Conservation (phyloP, 2,888 invertebrate species). For the Flexamia atlantica region DNA sequence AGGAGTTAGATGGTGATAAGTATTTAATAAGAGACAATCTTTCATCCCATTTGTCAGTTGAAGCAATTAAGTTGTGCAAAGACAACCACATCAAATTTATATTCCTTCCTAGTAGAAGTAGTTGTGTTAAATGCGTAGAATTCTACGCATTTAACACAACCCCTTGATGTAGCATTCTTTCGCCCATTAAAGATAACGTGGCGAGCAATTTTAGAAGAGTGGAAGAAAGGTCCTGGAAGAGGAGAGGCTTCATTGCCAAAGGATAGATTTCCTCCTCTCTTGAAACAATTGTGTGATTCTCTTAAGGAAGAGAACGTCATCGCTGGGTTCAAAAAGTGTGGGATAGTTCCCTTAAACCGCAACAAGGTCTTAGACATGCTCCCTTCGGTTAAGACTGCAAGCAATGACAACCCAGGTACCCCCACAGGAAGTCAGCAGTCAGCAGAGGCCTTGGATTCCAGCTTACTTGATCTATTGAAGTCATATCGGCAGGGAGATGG, state of each 20-base stretch:
- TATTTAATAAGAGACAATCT: slow-evolving; percentile 72
- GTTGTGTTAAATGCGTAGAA: no score
- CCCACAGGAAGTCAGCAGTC: slow-evolving; percentile 38
- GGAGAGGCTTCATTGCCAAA: slow-evolving; percentile 61
- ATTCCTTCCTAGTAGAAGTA: slow-evolving; percentile 72
- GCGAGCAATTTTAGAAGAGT: slow-evolving; percentile 67
- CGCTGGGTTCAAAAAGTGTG: slow-evolving; percentile 63
- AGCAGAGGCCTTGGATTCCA: slow-evolving; percentile 54
- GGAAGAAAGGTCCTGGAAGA: slow-evolving; percentile 63
- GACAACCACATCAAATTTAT: slow-evolving; percentile 72
- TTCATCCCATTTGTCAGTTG: slow-evolving; percentile 59
- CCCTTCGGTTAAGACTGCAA: slow-evolving; percentile 41
- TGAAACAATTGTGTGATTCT: slow-evolving; percentile 60
- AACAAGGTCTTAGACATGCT: slow-evolving; percentile 59
- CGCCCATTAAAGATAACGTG: slow-evolving; percentile 70
- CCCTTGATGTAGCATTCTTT: slow-evolving; percentile 71
- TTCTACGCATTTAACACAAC: slow-evolving; percentile 71
- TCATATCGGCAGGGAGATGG: slow-evolving; percentile 59
- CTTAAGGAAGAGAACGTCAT: slow-evolving; percentile 58
- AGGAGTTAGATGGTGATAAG: slow-evolving; percentile 63
- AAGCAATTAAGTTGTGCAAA: slow-evolving; percentile 69
- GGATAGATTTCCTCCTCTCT: slow-evolving; percentile 62
- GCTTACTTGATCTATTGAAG: slow-evolving; percentile 56
- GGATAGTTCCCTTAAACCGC: slow-evolving; percentile 59
- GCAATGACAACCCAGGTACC: slow-evolving; percentile 26